Evolutionary conservation across 2,797 vertebrate genomes (phyloP).

Genomic region (Nyctalus aviator): DNA sequence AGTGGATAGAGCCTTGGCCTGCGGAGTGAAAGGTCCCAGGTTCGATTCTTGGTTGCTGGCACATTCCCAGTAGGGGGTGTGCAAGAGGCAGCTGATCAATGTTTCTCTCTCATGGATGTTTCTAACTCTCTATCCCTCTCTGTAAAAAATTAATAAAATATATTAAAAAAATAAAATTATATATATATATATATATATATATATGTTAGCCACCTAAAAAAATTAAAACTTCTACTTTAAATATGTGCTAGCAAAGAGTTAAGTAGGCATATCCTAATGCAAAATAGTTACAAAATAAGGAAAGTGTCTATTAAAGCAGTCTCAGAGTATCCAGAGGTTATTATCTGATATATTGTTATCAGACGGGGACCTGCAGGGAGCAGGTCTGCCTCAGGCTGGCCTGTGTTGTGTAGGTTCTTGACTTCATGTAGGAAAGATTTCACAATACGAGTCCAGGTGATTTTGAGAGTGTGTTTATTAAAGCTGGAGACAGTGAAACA

Average conservation of each 20-base stretch:
- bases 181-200: too few species aligned
- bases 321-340: background rate
- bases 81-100: too few species aligned
- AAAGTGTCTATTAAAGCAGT: background rate
- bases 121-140: too few species aligned
- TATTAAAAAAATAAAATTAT: too few species aligned
- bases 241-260: background rate
- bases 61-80: too few species aligned
- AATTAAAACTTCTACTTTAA: background rate
- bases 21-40: too few species aligned
- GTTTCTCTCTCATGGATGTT: too few species aligned
- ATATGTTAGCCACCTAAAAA: background rate
- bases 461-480: background rate
- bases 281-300: background rate
- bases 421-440: background rate
- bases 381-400: background rate
- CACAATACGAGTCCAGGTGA: background rate
- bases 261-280: background rate
- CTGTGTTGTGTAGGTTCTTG: background rate
- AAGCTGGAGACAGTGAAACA: background rate
- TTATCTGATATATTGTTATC: background rate
- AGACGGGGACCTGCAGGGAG: background rate
- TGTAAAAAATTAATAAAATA: too few species aligned
- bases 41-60: too few species aligned
- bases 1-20: too few species aligned